Base-by-base conservation (phyloP, 2,797 vertebrate species). In the Tympanoctomys barrerae region DNA sequence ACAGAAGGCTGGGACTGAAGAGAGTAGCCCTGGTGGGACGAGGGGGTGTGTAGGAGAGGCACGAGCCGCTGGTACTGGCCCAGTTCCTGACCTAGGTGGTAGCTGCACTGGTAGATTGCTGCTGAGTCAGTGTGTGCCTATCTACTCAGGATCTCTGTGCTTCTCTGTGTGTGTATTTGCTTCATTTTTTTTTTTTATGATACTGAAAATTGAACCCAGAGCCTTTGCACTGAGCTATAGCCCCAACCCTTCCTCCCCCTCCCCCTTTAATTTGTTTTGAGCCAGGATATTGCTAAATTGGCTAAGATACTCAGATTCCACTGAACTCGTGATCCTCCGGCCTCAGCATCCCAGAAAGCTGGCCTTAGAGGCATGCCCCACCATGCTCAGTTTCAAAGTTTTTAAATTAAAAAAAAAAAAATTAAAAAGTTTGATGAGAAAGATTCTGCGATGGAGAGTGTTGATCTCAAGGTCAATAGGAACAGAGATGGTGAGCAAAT, bases 351-450 rank as follows among this genome's bases (percentile, higher is more conserved):
- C 28, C 46, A 52, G 28, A 33, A 49, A 31, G 28, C 49, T 33
- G 16, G 14, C 46, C 33, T 78, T 52, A 49, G 42, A 75, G 39
- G 39, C 24, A 75, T 26, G 24, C 42, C 18, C 39, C 46, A 75
- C 12, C 71, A 75, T 2, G 5, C 46, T 42, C 11, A 31, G 26
- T 31, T 89, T 94, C 57, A 26, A 0, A 10, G 62, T 24, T 36
- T 85, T 91, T 68, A 0, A n/a, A 39, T 80, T 91, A 62, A 36
- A 85, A 80, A 87, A 73, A 62, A 36, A 85, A 80, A 31, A 88
- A 64, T 61, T 31, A 57, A 87, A 93, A 93, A 21, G 8, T 33
- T 46, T 78, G 33, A 36, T 66, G 24, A 64, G 33, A 83, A 79
- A 39, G 26, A 86, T 81, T 52, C 31, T 66, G 70, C 49, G 16